A percentile compares a stretch with the other conserved stretches of the same genome.
phyloP scores from a whole-genome alignment of 2,113 vertebrate genomes.

The human (Homo sapiens) region DNA sequence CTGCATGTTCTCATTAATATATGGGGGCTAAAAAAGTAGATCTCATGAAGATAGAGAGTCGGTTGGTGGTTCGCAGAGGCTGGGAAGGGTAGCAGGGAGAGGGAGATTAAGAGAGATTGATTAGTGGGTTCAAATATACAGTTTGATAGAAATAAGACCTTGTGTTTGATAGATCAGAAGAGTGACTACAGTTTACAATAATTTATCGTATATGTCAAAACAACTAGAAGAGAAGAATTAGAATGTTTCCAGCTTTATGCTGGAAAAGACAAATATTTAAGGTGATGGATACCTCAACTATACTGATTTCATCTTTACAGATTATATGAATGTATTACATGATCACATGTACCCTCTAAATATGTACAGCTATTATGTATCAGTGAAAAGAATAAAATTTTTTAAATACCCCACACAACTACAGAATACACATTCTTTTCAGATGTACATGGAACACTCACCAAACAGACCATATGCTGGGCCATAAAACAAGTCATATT shows the following conservation, averaged over 20 bases:
- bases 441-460: neutral
- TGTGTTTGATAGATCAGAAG: neutral
- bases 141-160: neutral
- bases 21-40: neutral
- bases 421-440: conserved; percentile 3
- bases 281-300: neutral
- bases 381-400: neutral
- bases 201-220: neutral
- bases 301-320: neutral
- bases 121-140: neutral
- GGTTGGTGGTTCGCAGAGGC: neutral
- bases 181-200: neutral
- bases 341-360: neutral
- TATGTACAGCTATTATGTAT: neutral
- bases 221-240: neutral
- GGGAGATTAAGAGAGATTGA: neutral
- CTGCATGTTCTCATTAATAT: neutral
- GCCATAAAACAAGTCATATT: neutral
- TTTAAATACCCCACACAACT: neutral
- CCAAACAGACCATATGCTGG: neutral
- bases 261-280: neutral
- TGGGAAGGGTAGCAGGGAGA: neutral
- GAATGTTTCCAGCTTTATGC: neutral
- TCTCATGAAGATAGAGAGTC: neutral
- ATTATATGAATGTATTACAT: neutral